phyloP scores from a whole-genome alignment of 2,888 invertebrate species.

The Gortyna flavago region DNA sequence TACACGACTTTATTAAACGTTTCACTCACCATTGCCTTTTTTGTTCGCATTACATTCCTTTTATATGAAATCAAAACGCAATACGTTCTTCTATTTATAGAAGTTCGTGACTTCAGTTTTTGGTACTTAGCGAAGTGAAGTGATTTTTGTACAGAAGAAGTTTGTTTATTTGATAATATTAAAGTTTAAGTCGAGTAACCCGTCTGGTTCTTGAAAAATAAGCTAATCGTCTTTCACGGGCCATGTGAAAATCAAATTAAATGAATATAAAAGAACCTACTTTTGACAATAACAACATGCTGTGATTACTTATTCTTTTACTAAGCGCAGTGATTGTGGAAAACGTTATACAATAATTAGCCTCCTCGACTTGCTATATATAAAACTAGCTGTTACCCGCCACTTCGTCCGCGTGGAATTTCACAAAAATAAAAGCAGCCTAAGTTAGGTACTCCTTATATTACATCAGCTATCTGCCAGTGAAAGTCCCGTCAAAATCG shows the following conservation, averaged over 20 bases:
- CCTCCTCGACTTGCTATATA: not conserved
- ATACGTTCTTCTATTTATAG: conserved; percentile 9
- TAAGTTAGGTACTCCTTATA: no score
- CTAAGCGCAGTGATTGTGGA: not conserved
- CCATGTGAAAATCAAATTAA: not conserved
- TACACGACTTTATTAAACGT: conserved; percentile 53
- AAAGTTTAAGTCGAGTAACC: not conserved
- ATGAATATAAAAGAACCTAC: not conserved
- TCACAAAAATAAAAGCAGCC: no score
- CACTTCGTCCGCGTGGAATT: no score
- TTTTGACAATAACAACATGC: not conserved
- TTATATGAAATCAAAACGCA: conserved; percentile 39
- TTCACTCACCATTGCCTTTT: conserved; percentile 59
- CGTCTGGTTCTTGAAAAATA: not conserved
- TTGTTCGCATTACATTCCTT: conserved; percentile 32
- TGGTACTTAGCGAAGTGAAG: not conserved
- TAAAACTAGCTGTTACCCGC: no score
- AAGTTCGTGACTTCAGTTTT: conserved; percentile 22
- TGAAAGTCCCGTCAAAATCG: no score
- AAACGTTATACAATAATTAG: not conserved
- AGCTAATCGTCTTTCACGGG: not conserved
- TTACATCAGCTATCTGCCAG: no score
- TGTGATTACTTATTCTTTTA: not conserved
- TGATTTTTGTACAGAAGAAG: conserved; percentile 28
- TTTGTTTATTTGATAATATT: conserved; percentile 11